These are phyloP conservation scores for Cotesia congregata DNA, from an alignment of 2,888 invertebrate species.

Conservation along the genomic window DNA sequence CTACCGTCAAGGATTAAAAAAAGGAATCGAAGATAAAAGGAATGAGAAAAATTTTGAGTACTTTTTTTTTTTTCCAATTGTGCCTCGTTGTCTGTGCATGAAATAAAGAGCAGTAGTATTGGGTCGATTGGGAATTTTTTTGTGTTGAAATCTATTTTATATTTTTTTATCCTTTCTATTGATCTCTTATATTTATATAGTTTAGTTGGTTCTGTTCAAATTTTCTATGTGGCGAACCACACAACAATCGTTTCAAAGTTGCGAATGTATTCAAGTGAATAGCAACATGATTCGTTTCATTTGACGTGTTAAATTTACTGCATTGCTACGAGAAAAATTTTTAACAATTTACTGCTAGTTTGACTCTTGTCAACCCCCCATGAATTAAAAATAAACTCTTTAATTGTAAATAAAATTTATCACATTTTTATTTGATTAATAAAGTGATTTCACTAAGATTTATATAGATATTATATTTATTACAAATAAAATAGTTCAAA, in stretches of 20 bases:
- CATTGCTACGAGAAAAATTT: background rate
- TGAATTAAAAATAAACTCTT: too few species aligned
- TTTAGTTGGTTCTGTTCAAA: background rate
- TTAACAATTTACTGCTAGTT: background rate
- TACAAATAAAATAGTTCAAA: too few species aligned
- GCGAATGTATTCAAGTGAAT: background rate
- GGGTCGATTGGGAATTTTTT: background rate
- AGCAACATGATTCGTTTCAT: background rate
- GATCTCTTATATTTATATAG: background rate
- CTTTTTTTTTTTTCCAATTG: conserved; percentile 37
- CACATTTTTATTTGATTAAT: too few species aligned
- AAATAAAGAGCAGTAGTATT: background rate
- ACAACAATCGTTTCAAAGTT: background rate
- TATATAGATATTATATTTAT: too few species aligned
- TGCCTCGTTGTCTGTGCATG: background rate
- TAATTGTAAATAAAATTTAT: too few species aligned
- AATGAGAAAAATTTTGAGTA: conserved; percentile 23
- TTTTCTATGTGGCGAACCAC: background rate
- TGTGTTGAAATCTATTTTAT: background rate
- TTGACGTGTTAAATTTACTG: background rate
- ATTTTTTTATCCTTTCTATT: background rate
- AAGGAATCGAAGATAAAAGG: background rate
- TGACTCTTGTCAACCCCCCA: background rate
- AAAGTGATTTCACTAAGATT: too few species aligned
- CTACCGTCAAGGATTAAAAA: background rate